Percentiles rank a stretch among this genome's conserved stretches.
Conservation (phyloP, 2,797 vertebrate species). For the Chrosomus eos region DNA sequence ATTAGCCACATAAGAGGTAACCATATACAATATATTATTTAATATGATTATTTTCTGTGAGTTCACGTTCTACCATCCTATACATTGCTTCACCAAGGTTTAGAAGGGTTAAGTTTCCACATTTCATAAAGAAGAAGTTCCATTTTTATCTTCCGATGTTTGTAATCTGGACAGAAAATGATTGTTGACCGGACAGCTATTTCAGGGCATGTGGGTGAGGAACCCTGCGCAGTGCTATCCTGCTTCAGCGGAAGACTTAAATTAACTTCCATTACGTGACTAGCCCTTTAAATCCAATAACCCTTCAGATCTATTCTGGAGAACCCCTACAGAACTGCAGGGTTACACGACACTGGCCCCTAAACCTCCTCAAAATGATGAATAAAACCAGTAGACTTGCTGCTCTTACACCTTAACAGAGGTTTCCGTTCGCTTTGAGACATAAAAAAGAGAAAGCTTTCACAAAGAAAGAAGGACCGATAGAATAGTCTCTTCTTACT, state of each 20-base stretch:
- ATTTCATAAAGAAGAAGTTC: not conserved
- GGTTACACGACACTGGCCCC: slow-evolving; percentile 8
- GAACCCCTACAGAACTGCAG: not conserved
- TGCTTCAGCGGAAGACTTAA: slow-evolving; percentile 49
- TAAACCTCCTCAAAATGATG: slow-evolving; percentile 1
- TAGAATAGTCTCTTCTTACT: not conserved
- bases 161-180: not conserved
- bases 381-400: not conserved
- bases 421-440: not conserved
- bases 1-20: slow-evolving; percentile 27
- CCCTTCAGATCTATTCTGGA: slow-evolving; percentile 10
- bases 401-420: not conserved
- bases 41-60: not conserved
- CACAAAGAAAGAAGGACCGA: not conserved
- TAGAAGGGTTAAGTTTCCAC: not conserved
- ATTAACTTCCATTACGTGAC: slow-evolving; percentile 55
- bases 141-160: not conserved
- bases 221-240: slow-evolving; percentile 4
- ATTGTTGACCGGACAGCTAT: slow-evolving; percentile 26
- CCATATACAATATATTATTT: slow-evolving; percentile 5
- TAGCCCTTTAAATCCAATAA: slow-evolving; percentile 29
- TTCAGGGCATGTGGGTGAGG: slow-evolving; percentile 48
- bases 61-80: not conserved
- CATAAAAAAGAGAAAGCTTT: not conserved
- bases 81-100: not conserved